Percentiles rank a stretch among this genome's conserved stretches.
Evolutionary conservation across 2,797 vertebrate genomes (phyloP).

Genomic region (Channa striata): DNA sequence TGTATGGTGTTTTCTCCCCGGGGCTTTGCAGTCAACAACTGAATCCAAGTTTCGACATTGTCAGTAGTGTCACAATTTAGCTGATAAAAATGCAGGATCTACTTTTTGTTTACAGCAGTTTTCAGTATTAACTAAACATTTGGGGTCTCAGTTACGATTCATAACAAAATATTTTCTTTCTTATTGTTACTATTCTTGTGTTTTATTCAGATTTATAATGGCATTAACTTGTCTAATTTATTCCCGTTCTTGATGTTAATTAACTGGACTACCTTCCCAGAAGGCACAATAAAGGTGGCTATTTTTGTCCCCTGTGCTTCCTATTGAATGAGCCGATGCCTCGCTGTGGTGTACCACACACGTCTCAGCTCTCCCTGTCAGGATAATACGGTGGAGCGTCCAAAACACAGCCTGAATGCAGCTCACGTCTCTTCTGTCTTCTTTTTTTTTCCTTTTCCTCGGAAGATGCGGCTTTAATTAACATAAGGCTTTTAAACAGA

Average conservation of each 20-base stretch:
- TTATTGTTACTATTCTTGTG: too few relatives aligned
- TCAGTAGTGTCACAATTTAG: neutral
- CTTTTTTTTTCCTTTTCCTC: neutral
- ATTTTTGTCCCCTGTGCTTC: slow-evolving; percentile 61
- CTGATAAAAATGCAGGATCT: neutral
- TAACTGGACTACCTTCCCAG: slow-evolving; percentile 59
- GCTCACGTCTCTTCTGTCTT: neutral
- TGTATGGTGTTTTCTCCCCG: slow-evolving; percentile 62
- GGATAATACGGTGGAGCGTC: slow-evolving; percentile 16
- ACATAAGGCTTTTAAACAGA: slow-evolving; percentile 1
- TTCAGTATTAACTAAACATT: neutral
- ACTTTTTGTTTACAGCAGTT: neutral
- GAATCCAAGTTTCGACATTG: slow-evolving; percentile 13
- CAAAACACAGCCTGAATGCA: slow-evolving; percentile 15
- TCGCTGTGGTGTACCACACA: slow-evolving; percentile 30
- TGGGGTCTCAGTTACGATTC: too few relatives aligned
- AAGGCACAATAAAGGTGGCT: slow-evolving; percentile 44
- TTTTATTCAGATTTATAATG: neutral
- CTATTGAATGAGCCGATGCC: slow-evolving; percentile 37
- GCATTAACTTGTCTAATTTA: slow-evolving; percentile 22
- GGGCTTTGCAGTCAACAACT: slow-evolving; percentile 30
- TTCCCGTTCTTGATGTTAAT: slow-evolving; percentile 58
- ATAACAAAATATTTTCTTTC: neutral
- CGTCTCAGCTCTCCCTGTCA: slow-evolving; percentile 40
- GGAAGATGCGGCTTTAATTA: slow-evolving; percentile 1